Conservation (phyloP, 2,888 invertebrate species). For the Caenorhabditis becei region DNA sequence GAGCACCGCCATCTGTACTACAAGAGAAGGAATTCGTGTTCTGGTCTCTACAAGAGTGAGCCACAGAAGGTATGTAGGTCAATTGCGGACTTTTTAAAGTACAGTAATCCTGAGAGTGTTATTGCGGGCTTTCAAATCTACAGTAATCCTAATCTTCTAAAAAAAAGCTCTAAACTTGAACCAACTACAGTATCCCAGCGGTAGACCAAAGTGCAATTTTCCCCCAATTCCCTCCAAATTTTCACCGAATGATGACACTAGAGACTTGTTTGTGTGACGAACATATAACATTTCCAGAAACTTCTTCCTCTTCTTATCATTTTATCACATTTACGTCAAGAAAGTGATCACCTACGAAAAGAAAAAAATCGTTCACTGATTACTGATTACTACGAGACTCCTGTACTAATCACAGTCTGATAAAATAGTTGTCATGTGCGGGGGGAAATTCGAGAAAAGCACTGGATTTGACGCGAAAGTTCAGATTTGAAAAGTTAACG, state of each 20-base stretch:
- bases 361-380: not conserved
- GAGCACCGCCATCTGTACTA: constrained; percentile 55
- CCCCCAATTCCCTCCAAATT: too few relatives aligned
- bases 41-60: constrained; percentile 35
- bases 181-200: too few relatives aligned
- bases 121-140: too few relatives aligned
- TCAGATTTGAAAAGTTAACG: too few relatives aligned
- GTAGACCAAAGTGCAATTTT: too few relatives aligned
- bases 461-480: not conserved
- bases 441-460: not conserved
- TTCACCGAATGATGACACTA: not conserved
- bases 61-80: constrained; percentile 3
- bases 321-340: not conserved
- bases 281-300: constrained; percentile 1
- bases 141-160: too few relatives aligned
- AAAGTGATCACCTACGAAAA: too few relatives aligned
- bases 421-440: too few relatives aligned
- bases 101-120: too few relatives aligned
- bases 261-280: too few relatives aligned
- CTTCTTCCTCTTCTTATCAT: not conserved
- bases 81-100: too few relatives aligned
- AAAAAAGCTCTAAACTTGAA: too few relatives aligned
- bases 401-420: not conserved
- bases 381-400: not conserved
- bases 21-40: constrained; percentile 49